Base-by-base conservation (phyloP, 2,797 vertebrate species). In the Holocentrus rufus region DNA sequence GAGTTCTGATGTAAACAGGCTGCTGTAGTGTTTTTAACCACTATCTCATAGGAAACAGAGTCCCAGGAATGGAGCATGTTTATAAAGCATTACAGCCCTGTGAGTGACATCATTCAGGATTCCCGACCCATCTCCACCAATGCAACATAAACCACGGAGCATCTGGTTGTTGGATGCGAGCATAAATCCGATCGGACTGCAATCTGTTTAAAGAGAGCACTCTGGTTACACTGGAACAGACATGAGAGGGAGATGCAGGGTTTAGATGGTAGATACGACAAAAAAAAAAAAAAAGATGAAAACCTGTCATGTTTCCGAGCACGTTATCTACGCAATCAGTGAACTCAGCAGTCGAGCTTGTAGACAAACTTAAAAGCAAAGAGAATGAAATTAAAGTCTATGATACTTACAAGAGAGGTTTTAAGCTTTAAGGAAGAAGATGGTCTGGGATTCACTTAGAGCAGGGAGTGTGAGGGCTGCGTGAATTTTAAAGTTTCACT, bases 101-200 rank as follows among this genome's bases (percentile, higher is more conserved):
- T 65, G 27, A 73, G 67, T 77, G 76, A 83, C 69, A 71, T 75
- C 59, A 69, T 68, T 81, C 11, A 36, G 56, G 65, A 70, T 73
- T 75, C 69, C 60, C 14, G 7, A 30, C 34, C 68, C 71, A 70
- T 76, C 68, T 36, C 52, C 25, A 27, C 54, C 72, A 50, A 65
- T 42, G 39, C 53, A 73, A 49, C 60, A 78, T 65, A 67, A 77
- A 81, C 60, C 57, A 44, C 57, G 20, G 22, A 84, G 67, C 71
- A 84, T 74, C 69, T 82, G 79, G 72, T 70, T 75, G 74, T 70
- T 73, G 65, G 65, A 42, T 73, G 74, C 56, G 49, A 72, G 65
- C 68, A 72, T 49, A 23, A 82, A 77, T 68, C 57, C 56, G 68
- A 52, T 81, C 66, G 65, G 59, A 79, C 54, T 76, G 22, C 62